These are phyloP conservation scores for Cyprinodon tularosa DNA, from an alignment of 2,113 vertebrate genomes.

Conservation along the genomic window DNA sequence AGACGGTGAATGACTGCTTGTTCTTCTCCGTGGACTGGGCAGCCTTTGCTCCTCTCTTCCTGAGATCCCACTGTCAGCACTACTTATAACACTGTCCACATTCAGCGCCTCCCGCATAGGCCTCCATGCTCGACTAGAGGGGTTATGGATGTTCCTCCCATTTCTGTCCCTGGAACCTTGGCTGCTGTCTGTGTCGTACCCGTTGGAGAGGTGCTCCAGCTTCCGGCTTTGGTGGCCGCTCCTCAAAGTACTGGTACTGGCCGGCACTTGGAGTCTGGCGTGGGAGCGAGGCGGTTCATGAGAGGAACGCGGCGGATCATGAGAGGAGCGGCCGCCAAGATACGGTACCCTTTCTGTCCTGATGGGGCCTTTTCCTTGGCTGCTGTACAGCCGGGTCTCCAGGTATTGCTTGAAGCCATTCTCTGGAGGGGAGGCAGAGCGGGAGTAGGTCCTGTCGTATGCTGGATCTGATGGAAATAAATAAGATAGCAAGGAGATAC, in stretches of 20 bases:
- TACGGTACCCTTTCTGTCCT: conserved; percentile 72
- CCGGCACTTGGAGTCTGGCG: conserved; percentile 57
- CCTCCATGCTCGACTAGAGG: conserved; percentile 83
- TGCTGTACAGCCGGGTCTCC: conserved; percentile 81
- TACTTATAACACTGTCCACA: conserved; percentile 90
- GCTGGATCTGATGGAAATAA: conserved; percentile 72
- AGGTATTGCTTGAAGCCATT: conserved; percentile 81
- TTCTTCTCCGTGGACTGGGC: conserved; percentile 81
- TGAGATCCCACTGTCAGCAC: conserved; percentile 45
- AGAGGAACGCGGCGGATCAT: conserved; percentile 50
- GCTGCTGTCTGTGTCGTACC: conserved; percentile 92
- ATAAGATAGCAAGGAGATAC: neutral
- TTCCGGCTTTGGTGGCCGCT: conserved; percentile 57
- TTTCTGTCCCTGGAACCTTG: conserved; percentile 84
- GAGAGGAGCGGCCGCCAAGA: conserved; percentile 61
- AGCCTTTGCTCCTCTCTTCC: conserved; percentile 57
- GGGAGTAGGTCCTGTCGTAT: conserved; percentile 79
- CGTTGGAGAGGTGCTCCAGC: conserved; percentile 71
- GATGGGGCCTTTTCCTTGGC: conserved; percentile 86
- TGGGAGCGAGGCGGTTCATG: conserved; percentile 54
- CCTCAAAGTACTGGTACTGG: conserved; percentile 13
- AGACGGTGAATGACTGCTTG: conserved; percentile 65
- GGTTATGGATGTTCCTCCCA: conserved; percentile 70
- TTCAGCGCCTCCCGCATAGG: conserved; percentile 91
- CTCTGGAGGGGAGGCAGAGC: conserved; percentile 83